Evolutionary conservation across 1,140 invertebrate species (phyloP), one percentile per base, ranked within the genome.

Genomic region (Triops longicaudatus): DNA sequence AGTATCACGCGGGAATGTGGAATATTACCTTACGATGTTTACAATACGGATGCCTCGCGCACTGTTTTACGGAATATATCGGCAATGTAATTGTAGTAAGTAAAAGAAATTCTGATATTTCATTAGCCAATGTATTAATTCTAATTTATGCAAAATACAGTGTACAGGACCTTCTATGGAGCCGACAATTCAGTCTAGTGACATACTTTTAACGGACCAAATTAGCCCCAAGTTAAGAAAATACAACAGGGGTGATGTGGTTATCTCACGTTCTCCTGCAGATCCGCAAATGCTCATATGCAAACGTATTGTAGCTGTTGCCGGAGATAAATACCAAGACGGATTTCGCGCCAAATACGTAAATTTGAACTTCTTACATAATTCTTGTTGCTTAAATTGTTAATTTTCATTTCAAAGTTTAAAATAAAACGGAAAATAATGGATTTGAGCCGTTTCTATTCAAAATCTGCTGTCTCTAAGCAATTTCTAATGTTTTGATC

Each of bases 121-220:
- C 14, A 12, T 12, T 14, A 50, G 17, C 3, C 22, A 9, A 17
- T 14, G 17, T 0, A 63, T 5, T 63, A 63, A n/a, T 22, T 63
- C 6, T 63, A n/a, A n/a, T 11, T 63, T 63, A n/a, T 22, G 14
- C 22, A 14, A 17, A 44, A 63, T 6, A n/a, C 22, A 94, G 92
- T 95, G 93, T 84, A 87, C 87, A 63, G 94, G 94, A 72, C 91
- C 93, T 28, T 96, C 94, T 1, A 97, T 97, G 95, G 90, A 96
- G 82, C 95, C 95, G 27, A 95, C 93, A 1, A 88, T 97, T 72
- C 86, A 88, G 79, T 89, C 90, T 5, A 88, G 93, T 77, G 93
- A 96, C 83, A 86, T 96, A 76, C 85, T 97, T 63, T 81, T 97
- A 1, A 91, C 92, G 14, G 94, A 96, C 84, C 91, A 92, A 78